phyloP scores from a whole-genome alignment of 1,140 invertebrate species.

The Portunus trituberculatus region DNA sequence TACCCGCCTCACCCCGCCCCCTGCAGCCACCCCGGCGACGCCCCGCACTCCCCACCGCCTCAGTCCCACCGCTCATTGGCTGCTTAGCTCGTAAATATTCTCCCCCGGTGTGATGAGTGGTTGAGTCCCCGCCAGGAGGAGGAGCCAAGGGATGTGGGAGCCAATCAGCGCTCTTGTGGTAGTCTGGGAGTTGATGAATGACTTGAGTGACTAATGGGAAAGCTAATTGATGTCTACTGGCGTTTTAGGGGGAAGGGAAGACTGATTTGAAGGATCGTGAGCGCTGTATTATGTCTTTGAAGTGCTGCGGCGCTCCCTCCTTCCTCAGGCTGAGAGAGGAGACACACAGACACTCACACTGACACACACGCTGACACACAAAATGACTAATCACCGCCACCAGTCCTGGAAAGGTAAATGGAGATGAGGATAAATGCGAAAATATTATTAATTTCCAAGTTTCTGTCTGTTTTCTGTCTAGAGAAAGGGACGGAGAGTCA shows the following conservation, averaged over 20 bases:
- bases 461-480: too few relatives aligned
- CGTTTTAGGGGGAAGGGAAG: constrained; percentile 55
- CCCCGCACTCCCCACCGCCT: not conserved
- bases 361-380: too few relatives aligned
- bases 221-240: constrained; percentile 72
- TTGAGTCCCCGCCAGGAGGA: constrained; percentile 35
- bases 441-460: too few relatives aligned
- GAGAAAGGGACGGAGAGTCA: too few relatives aligned
- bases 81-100: constrained; percentile 46
- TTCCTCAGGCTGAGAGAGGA: not conserved
- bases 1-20: constrained; percentile 45
- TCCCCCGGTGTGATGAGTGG: constrained; percentile 54
- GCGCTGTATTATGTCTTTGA: constrained; percentile 39
- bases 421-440: too few relatives aligned
- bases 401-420: too few relatives aligned
- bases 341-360: too few relatives aligned
- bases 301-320: not conserved
- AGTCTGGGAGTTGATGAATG: constrained; percentile 60
- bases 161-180: constrained; percentile 36
- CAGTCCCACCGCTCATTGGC: constrained; percentile 25
- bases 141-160: not conserved
- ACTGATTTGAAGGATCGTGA: constrained; percentile 51
- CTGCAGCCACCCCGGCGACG: not conserved
- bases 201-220: constrained; percentile 69
- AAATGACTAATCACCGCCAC: too few relatives aligned